Base-by-base conservation (phyloP, 1,140 invertebrate species). In the Lepidurus apus region DNA sequence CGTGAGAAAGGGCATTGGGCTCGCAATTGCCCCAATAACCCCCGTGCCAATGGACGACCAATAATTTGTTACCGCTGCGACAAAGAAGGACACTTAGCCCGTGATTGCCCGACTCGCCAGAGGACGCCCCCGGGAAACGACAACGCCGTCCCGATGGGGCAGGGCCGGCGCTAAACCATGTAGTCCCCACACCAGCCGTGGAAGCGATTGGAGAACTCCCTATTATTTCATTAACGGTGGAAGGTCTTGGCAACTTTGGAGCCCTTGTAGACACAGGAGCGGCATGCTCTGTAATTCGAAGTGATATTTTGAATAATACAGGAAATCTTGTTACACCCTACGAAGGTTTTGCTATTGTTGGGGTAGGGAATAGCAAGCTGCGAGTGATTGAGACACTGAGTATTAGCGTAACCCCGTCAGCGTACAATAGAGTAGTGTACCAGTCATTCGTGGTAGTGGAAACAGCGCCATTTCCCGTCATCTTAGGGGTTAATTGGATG, bases 1-100 rank as follows among this genome's bases (percentile, higher is more conserved):
- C 74, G 13, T 1, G 5, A 75, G 8, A 17, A 1, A 42, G 34
- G 17, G 34, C 43, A 77, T 5, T 21, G 43, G 34, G 76, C 76
- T 6, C 45, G 45, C 47, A 43, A 77, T 53, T 34, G 44, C 10
- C 43, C 47, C 0, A 17, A 9, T 73, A 3, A 7, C 1, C 8
- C 21, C 9, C 6, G 77, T 1, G 77, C 1, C 10, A 21, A 17
- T 42, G 0, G 11, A 10, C 5, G 24, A 3, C 1, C 43, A 2
- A 7, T 13, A 10, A 78, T 91, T 81, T 95, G 93, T 87, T 95
- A 94, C 87, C 93, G 91, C 84, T 95, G 93, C 87, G 93, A 93
- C 87, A 93, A 94, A 88, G 89, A 90, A 80, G 95, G 94, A 74
- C 95, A 97, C 86, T 92, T 95, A 85, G 92, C 93, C 47, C 91